Conservation (phyloP, 2,113 vertebrate species). For the Chrysemys picta region DNA sequence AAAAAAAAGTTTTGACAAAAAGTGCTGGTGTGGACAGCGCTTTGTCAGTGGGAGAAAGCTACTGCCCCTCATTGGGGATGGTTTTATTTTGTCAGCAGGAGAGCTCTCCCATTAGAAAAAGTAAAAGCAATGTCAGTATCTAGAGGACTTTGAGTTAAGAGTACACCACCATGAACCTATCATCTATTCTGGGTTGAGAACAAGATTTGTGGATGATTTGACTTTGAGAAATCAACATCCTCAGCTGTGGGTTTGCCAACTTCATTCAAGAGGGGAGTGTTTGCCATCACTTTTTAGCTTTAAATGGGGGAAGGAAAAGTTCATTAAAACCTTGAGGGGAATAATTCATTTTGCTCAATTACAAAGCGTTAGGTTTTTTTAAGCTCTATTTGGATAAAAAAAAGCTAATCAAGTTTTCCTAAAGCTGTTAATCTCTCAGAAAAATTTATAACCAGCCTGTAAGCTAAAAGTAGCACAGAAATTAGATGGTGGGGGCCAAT, state of each 20-base stretch:
- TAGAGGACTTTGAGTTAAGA: not conserved
- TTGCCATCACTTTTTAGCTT: not conserved
- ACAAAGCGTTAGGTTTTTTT: not conserved
- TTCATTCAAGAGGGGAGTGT: not conserved
- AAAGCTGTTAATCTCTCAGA: not conserved
- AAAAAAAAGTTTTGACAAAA: too few relatives aligned
- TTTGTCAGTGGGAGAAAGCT: too few relatives aligned
- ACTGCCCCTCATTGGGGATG: too few relatives aligned
- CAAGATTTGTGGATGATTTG: not conserved
- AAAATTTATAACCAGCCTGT: not conserved
- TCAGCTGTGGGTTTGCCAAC: not conserved
- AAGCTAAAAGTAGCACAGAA: not conserved
- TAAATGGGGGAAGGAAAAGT: not conserved
- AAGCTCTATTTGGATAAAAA: not conserved
- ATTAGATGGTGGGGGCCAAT: rapidly evolving
- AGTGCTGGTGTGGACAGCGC: too few relatives aligned
- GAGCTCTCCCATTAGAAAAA: not conserved
- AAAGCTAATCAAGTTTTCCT: not conserved
- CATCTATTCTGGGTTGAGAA: not conserved
- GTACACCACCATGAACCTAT: not conserved
- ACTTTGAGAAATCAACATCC: not conserved
- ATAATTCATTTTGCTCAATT: not conserved
- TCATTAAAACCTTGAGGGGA: not conserved
- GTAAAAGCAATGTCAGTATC: not conserved
- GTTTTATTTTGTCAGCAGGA: not conserved